A percentile compares a stretch with the other conserved stretches of the same genome.
These are phyloP conservation scores for Sebastes oblongus DNA, from an alignment of 2,797 vertebrate species.

Conservation along the genomic window DNA sequence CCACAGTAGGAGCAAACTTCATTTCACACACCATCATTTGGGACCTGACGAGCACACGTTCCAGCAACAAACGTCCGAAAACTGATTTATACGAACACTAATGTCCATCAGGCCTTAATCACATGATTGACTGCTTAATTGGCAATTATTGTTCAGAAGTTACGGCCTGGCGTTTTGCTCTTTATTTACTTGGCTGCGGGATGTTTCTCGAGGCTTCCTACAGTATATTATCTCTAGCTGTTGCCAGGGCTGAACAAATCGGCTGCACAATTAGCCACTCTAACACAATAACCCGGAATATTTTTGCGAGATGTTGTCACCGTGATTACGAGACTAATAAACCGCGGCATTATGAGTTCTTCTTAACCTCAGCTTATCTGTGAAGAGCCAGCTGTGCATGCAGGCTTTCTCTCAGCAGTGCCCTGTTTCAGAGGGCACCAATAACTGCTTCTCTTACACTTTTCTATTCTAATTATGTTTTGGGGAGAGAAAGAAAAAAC, in stretches of 20 bases:
- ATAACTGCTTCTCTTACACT: neutral
- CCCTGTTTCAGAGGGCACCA: neutral
- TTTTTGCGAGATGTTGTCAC: conserved; percentile 22
- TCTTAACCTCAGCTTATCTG: conserved; percentile 51
- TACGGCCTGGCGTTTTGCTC: neutral
- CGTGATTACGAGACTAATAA: conserved; percentile 20
- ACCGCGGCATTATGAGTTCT: neutral
- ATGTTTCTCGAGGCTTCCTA: neutral
- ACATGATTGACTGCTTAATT: neutral
- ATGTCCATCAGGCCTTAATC: neutral
- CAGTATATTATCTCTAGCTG: neutral
- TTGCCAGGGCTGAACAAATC: neutral
- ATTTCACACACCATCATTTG: neutral
- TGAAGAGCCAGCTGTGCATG: conserved; percentile 34
- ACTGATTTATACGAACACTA: neutral
- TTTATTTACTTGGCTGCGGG: neutral
- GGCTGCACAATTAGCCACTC: conserved; percentile 23
- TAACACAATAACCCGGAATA: conserved; percentile 11
- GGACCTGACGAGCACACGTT: neutral
- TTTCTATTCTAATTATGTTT: neutral
- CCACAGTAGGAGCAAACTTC: neutral
- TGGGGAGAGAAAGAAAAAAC: neutral
- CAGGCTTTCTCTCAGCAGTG: neutral
- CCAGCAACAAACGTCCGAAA: neutral
- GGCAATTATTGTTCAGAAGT: neutral